phyloP scores from a whole-genome alignment of 2,888 invertebrate genomes.

The Drosophila borborema region DNA sequence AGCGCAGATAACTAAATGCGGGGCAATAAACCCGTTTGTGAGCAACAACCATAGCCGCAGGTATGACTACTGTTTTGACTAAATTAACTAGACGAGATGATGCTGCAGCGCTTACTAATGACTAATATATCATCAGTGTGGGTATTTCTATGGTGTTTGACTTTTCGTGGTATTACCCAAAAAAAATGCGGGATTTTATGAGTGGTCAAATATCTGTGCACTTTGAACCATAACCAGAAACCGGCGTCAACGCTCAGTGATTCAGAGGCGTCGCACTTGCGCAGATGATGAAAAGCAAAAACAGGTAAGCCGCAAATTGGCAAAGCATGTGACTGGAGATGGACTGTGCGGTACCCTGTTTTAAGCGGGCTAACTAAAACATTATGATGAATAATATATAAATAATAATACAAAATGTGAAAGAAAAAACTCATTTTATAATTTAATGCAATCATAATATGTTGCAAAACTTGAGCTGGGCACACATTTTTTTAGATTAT shows the following conservation, averaged over 20 bases:
- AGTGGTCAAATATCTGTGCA: conserved; percentile 67
- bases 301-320: conserved; percentile 51
- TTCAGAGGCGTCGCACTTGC: conserved; percentile 48
- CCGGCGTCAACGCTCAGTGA: conserved; percentile 32
- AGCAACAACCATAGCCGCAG: conserved; percentile 10
- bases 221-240: conserved; percentile 49
- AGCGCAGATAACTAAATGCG: conserved; percentile 33
- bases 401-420: not conserved
- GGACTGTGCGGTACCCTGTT: conserved; percentile 14
- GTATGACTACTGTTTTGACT: conserved; percentile 53
- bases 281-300: conserved; percentile 55
- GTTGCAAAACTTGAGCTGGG: not conserved
- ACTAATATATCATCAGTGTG: conserved; percentile 15
- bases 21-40: conserved; percentile 52
- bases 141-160: conserved; percentile 10
- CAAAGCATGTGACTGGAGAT: not conserved
- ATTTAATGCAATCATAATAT: not conserved
- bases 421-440: not conserved
- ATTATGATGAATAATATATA: not conserved
- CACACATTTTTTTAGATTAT: not conserved
- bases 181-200: conserved; percentile 31
- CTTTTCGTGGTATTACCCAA: conserved; percentile 33
- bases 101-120: conserved; percentile 8
- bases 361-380: not conserved
- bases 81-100: conserved; percentile 34